phyloP scores from a whole-genome alignment of 2,113 vertebrate species.

The Carassius auratus region DNA sequence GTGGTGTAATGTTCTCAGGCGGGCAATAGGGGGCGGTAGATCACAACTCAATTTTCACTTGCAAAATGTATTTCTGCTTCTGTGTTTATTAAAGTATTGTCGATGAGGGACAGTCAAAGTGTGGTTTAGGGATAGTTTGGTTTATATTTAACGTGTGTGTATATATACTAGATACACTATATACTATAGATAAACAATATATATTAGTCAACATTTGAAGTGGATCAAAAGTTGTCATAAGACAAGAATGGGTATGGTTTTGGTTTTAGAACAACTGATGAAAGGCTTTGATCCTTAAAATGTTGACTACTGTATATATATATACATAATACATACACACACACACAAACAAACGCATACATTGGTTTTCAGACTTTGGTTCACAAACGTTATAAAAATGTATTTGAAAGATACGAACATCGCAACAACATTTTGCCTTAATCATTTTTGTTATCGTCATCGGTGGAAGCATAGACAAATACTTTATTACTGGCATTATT shows the following conservation, averaged over 20 bases:
- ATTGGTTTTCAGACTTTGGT: background rate
- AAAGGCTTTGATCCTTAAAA: too few species aligned
- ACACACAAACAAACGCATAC: background rate
- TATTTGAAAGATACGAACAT: background rate
- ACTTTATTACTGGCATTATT: background rate
- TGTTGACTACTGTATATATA: too few species aligned
- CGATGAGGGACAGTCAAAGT: background rate
- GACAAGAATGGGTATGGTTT: too few species aligned
- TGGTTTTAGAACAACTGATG: too few species aligned
- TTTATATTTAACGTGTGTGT: background rate
- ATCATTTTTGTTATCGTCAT: background rate
- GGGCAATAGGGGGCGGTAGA: slow-evolving; percentile 16
- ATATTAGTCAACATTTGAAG: too few species aligned
- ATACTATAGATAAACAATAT: too few species aligned
- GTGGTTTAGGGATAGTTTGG: background rate
- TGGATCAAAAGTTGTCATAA: too few species aligned
- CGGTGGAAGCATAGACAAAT: background rate
- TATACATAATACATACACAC: background rate
- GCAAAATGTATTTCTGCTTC: background rate
- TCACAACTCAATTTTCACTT: background rate
- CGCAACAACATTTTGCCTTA: background rate
- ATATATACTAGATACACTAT: too few species aligned
- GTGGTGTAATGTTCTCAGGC: background rate
- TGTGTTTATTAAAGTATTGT: background rate
- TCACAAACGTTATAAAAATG: background rate